Conservation (phyloP, 2,113 vertebrate species). For the Seriola rivoliana region DNA sequence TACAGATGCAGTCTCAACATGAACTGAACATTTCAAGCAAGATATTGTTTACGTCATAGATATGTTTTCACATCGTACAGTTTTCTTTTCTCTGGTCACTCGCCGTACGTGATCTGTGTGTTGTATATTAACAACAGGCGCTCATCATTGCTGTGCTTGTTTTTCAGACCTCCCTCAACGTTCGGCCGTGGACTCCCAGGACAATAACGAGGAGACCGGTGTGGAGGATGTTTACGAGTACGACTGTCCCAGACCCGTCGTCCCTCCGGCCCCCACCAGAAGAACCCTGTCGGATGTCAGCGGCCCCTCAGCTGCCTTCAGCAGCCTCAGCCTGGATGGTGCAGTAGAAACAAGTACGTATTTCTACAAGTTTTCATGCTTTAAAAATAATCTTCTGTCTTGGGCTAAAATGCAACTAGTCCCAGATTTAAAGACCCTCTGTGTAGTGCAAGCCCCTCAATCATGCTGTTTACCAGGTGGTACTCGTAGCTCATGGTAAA, state of each 20-base stretch:
- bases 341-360: conserved; percentile 74
- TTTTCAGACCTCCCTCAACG: conserved; percentile 66
- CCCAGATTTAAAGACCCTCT: too few relatives aligned
- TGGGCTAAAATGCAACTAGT: neutral
- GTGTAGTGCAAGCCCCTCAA: too few relatives aligned
- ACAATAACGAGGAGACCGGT: conserved; percentile 71
- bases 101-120: too few relatives aligned
- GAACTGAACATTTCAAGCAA: too few relatives aligned
- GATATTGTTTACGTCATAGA: too few relatives aligned
- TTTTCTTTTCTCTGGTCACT: neutral
- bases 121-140: too few relatives aligned
- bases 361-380: neutral
- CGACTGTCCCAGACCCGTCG: conserved; percentile 87
- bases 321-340: conserved; percentile 86
- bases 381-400: neutral
- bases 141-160: neutral
- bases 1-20: too few relatives aligned
- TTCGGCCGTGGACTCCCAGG: conserved; percentile 69
- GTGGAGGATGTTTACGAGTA: conserved; percentile 91
- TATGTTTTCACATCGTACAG: neutral
- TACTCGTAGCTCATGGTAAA: too few relatives aligned
- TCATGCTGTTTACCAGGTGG: too few relatives aligned
- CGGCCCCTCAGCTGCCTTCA: conserved; percentile 85
- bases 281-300: conserved; percentile 90
- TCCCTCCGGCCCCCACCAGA: conserved; percentile 83